phyloP scores from a whole-genome alignment of 2,888 invertebrate genomes.

The Hymenopus coronatus region DNA sequence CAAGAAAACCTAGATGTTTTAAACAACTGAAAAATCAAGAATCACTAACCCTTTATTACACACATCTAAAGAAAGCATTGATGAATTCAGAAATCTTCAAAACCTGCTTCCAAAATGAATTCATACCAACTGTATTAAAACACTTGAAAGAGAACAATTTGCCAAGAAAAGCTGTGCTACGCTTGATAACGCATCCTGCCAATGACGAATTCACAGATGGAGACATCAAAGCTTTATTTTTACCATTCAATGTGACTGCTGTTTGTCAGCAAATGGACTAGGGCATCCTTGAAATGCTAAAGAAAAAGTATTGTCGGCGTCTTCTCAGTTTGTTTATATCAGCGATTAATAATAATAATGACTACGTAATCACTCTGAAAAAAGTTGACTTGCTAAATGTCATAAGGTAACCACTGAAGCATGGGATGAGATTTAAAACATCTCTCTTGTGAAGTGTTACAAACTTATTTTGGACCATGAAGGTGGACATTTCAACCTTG shows the following conservation, averaged over 20 bases:
- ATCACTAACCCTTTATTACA: background rate
- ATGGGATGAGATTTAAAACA: too few relatives aligned
- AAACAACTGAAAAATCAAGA: background rate
- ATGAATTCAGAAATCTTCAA: slow-evolving; percentile 18
- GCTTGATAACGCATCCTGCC: slow-evolving; percentile 9
- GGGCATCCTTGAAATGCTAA: too few relatives aligned
- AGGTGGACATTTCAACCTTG: too few relatives aligned
- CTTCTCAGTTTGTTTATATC: slow-evolving; percentile 13
- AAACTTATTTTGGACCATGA: too few relatives aligned
- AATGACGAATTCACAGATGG: slow-evolving; percentile 15
- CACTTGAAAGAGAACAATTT: slow-evolving; percentile 13
- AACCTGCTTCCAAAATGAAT: slow-evolving; percentile 15
- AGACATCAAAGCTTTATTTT: too few relatives aligned
- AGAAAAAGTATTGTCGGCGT: background rate
- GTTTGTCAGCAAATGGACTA: too few relatives aligned
- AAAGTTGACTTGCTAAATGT: too few relatives aligned
- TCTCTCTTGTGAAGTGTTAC: too few relatives aligned
- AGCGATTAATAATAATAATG: slow-evolving; percentile 19
- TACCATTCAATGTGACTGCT: too few relatives aligned
- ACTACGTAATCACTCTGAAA: too few relatives aligned
- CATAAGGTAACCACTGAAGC: too few relatives aligned
- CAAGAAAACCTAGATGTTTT: background rate
- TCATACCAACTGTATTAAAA: slow-evolving; percentile 10
- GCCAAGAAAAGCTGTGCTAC: slow-evolving; percentile 9
- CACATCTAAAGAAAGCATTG: slow-evolving; percentile 15